Evolutionary conservation across 92 coral and sea anemone genomes (phyloP).

Genomic region (Nematostella vectensis): DNA sequence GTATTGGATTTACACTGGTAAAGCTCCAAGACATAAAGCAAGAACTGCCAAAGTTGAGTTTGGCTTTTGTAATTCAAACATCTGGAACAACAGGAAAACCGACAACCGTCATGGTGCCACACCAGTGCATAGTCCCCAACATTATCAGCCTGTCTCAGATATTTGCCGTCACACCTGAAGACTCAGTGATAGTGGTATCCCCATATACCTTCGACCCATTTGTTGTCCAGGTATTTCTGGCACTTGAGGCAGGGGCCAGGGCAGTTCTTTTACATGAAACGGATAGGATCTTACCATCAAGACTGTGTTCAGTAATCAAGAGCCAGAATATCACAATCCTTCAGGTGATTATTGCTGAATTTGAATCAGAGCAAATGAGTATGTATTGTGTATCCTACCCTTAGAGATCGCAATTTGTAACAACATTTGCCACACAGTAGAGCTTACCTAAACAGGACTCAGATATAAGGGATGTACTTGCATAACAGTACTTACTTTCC

Average conservation of each 20-base stretch:
- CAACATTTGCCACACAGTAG: no score
- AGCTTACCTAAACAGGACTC: no score
- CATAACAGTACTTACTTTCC: no score
- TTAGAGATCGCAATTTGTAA: neutral
- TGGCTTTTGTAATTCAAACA: constrained; percentile 91
- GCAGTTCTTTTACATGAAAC: constrained; percentile 60
- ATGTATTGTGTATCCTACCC: neutral
- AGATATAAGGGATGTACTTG: no score
- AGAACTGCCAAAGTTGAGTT: neutral
- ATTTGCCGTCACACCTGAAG: constrained; percentile 52
- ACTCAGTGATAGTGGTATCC: constrained; percentile 64
- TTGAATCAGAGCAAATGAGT: neutral
- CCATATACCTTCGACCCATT: constrained; percentile 98
- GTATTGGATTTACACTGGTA: constrained; percentile 28
- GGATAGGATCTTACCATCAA: constrained; percentile 48
- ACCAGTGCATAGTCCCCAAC: constrained; percentile 78
- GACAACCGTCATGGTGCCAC: constrained; percentile 79
- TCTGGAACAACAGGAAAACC: constrained; percentile 96
- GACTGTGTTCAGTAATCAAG: constrained; percentile 49
- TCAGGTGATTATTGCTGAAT: constrained; percentile 46
- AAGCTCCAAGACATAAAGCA: no score
- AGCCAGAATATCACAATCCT: constrained; percentile 64
- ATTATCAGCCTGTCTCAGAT: constrained; percentile 38
- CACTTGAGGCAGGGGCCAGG: constrained; percentile 60
- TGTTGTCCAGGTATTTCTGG: constrained; percentile 78